phyloP scores from a whole-genome alignment of 2,113 vertebrate genomes.

The Trichomycterus rosablanca region DNA sequence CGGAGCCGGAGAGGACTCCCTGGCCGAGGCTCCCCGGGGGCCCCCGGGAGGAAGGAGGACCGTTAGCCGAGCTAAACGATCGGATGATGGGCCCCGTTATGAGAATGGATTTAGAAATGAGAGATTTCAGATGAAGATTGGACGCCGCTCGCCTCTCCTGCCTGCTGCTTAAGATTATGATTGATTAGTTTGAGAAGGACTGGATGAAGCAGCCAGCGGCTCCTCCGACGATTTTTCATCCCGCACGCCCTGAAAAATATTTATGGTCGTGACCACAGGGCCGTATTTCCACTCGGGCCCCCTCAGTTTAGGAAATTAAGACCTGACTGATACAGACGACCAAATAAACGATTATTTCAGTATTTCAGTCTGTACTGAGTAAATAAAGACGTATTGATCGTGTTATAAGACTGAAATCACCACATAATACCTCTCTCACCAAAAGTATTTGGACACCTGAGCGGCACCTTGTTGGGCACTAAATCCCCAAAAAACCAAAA shows the following conservation, averaged over 20 bases:
- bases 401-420: no score
- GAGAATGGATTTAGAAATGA: conserved; percentile 89
- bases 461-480: no score
- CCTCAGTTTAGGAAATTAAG: no score
- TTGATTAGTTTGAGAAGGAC: conserved; percentile 97
- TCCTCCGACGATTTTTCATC: conserved; percentile 93
- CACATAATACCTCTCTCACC: no score
- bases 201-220: conserved; percentile 98
- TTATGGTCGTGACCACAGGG: conserved; percentile 91
- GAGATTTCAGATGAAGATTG: conserved; percentile 90
- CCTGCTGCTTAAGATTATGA: conserved; percentile 82
- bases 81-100: conserved; percentile 98
- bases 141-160: conserved; percentile 72
- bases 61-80: conserved; percentile 58
- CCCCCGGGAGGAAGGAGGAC: conserved; percentile 32
- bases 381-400: no score
- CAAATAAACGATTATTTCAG: no score
- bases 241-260: conserved; percentile 78
- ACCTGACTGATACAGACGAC: no score
- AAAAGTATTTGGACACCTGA: no score
- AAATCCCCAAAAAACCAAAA: no score
- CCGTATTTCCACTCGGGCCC: conserved; percentile 67
- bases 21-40: conserved; percentile 20
- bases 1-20: conserved; percentile 11
- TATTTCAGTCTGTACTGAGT: no score